Evolutionary conservation across 1,140 invertebrate genomes (phyloP), one percentile per base, ranked within the genome.

Genomic region (Watersipora subatra): DNA sequence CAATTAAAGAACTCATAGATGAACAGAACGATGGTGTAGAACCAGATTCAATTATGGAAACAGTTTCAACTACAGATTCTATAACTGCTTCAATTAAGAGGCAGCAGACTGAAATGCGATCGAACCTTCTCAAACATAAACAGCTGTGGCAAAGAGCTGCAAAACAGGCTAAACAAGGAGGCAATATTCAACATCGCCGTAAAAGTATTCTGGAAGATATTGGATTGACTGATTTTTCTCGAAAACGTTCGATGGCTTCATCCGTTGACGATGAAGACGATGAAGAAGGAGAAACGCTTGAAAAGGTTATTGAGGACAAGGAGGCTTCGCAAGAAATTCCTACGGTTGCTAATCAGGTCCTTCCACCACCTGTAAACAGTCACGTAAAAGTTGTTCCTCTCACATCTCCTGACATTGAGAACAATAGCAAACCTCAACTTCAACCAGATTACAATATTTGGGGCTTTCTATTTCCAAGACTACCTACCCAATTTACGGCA

Each of bases 121-220:
- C 34, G n/a, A 46, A 46, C n/a, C 34, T 46, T 7, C 34, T 46
- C n/a, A 7, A 22, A 22, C 22, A 24, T 24, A 59, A 59, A 22
- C 58, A 25, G 22, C 17, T 25, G 22, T 59, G 58, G 58, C 58
- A 59, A 22, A 59, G 17, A 24, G 58, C 27, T 12, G 58, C 27
- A 12, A 7, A 59, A 24, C 58, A 59, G 22, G 58, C 58, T 24
- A 59, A 28, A 24, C 58, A 28, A 17, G 17, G 22, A 22, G 58
- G 22, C 22, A 25, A 17, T 17, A 25, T 59, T 12, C 7, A 59
- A 17, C 27, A 59, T 22, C 7, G 58, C 7, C 58, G 58, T 7
- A 59, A 59, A 28, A 59, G 58, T 22, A 28, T 59, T 59, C 58
- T 59, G 7, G 58, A 59, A 17, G 58, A 59, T 22, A 59, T 59